Evolutionary conservation across 1,140 invertebrate genomes (phyloP), one percentile per base, ranked within the genome.

Genomic region (Nixonia krombeini): DNA sequence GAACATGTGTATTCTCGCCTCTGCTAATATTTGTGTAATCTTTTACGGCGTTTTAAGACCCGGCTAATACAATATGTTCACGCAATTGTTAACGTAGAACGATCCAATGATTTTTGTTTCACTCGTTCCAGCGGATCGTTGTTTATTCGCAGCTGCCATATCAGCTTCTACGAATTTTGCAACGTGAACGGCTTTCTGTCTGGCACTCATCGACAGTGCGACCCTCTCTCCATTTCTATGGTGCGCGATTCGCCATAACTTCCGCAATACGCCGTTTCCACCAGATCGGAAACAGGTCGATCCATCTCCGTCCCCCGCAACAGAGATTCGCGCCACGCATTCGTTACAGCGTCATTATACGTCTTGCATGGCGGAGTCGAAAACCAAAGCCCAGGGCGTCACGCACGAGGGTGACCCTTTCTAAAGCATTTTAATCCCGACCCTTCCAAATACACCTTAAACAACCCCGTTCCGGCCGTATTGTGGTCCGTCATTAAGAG

Each of bases 311-410:
- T 72, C 62, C 62, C 47, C 40, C 29, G 52, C 58, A 47, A 50
- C 50, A 40, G 26, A 49, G 64, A 51, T 45, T 65, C 56, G 59
- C 67, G 64, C 47, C 55, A 40, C 40, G 29, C 56, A 62, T 69
- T 72, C 62, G 59, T 73, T 73, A 76, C 56, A 29, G 52, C 38
- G 57, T 65, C 68, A 72, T 73, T 74, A 74, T 65, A 41, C 41
- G 13, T 45, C 23, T 49, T 46, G 44, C 29, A 45, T 59, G 28
- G 37, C 37, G 5, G 35, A 33, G 29, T 63, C 51, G 29, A 53
- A 52, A 52, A 18, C 33, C 25, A 46, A 56, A 38, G 51, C 51
- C 26, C 35, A 31, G 25, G 46, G 49, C 41, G 51, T 55, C 45
- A 64, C 61, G 50, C 52, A 61, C 37, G 37, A 57, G 52, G 52